A percentile compares a stretch with the other conserved stretches of the same genome.
Evolutionary conservation across 2,888 invertebrate genomes (phyloP).

Genomic region (Lasioglossum leucozonium): DNA sequence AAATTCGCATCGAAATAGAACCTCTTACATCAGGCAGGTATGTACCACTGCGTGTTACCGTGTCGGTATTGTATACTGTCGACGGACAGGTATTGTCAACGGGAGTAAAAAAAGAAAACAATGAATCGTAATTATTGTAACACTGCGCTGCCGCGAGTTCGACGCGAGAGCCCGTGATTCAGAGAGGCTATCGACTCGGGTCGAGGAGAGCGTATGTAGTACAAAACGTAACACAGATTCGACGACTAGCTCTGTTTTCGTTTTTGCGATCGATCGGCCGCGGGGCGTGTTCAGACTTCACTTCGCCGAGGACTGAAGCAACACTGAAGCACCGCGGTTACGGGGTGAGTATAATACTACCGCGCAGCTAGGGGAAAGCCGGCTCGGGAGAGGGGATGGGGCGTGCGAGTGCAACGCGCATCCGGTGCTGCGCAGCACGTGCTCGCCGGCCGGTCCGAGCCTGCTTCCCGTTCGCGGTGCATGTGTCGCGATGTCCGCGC

Average conservation of each 20-base stretch:
- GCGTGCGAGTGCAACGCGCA: slow-evolving; percentile 65
- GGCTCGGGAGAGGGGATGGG: slow-evolving; percentile 26
- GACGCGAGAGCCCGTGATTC: neutral
- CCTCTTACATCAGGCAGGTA: neutral
- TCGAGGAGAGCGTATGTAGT: neutral
- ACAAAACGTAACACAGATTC: neutral
- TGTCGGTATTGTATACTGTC: neutral
- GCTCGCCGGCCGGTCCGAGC: slow-evolving; percentile 51
- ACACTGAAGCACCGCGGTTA: slow-evolving; percentile 59
- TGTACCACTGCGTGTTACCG: neutral
- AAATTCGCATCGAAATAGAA: neutral
- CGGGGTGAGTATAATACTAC: slow-evolving; percentile 70
- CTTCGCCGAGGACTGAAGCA: slow-evolving; percentile 60
- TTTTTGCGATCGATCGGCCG: slow-evolving; percentile 10
- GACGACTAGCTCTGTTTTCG: slow-evolving; percentile 3
- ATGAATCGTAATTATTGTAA: too few species aligned
- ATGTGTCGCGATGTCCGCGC: neutral
- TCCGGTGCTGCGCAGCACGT: slow-evolving; percentile 78
- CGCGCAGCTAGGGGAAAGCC: slow-evolving; percentile 25
- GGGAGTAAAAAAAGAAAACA: neutral
- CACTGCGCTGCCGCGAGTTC: neutral
- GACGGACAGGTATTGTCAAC: neutral
- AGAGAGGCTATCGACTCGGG: neutral
- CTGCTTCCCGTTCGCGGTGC: neutral
- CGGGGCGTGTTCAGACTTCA: slow-evolving; percentile 31